These are phyloP conservation scores for Pseudorasbora parva DNA, from an alignment of 2,113 vertebrate genomes.

Conservation along the genomic window DNA sequence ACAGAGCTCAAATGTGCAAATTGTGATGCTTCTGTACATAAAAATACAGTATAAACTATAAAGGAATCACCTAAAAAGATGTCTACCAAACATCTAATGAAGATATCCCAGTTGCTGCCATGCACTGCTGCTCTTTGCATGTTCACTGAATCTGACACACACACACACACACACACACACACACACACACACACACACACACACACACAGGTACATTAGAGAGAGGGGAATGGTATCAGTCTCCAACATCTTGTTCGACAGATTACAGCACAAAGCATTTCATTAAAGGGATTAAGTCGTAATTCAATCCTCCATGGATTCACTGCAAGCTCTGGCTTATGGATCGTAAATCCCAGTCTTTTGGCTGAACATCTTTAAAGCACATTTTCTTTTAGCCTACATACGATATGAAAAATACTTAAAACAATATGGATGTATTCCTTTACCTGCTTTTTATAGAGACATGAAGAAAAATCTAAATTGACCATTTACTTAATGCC, in stretches of 20 bases:
- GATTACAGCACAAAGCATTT: conserved; percentile 52
- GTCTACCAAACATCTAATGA: neutral
- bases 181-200: neutral
- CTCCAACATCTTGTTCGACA: conserved; percentile 41
- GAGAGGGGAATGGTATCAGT: conserved; percentile 33
- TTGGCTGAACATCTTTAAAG: conserved; percentile 10
- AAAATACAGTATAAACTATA: neutral
- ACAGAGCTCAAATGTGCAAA: neutral
- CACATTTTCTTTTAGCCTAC: neutral
- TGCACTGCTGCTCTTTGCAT: neutral
- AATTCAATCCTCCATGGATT: conserved; percentile 35
- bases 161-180: conserved; percentile 2
- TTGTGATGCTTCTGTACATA: neutral
- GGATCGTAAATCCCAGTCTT: neutral
- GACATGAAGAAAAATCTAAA: neutral
- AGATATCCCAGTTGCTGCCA: neutral
- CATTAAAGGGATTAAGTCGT: conserved; percentile 52
- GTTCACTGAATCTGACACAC: neutral
- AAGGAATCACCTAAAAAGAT: neutral
- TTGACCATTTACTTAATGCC: neutral
- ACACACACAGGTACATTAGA: neutral
- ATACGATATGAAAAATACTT: neutral
- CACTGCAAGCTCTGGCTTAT: conserved; percentile 9
- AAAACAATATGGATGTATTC: neutral
- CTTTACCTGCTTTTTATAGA: neutral